Conservation (phyloP, 2,888 invertebrate genomes). For the Eubasilissa splendida region DNA sequence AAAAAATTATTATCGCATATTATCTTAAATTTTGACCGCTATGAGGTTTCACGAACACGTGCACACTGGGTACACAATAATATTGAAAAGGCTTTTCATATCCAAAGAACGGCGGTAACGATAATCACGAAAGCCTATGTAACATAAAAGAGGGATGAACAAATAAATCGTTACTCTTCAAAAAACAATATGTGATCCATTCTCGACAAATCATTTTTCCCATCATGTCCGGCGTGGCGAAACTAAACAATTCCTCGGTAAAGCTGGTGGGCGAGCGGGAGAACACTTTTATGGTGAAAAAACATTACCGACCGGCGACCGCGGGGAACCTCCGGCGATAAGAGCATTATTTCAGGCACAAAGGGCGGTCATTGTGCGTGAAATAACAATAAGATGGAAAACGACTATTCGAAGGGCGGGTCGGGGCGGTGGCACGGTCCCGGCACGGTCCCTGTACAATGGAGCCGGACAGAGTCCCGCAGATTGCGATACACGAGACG, state of each 20-base stretch:
- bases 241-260: constrained; percentile 5
- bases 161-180: constrained; percentile 17
- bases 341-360: constrained; percentile 54
- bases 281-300: constrained; percentile 32
- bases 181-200: constrained; percentile 7
- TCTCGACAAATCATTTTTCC: neutral
- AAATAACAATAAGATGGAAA: constrained; percentile 57
- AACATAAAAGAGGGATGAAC: constrained; percentile 1
- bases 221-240: neutral
- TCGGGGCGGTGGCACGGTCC: constrained; percentile 24
- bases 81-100: too few relatives aligned
- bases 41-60: too few relatives aligned
- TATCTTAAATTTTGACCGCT: too few relatives aligned
- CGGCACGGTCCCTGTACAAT: constrained; percentile 4
- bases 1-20: too few relatives aligned
- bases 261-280: neutral
- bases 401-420: constrained; percentile 44
- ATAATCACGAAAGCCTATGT: neutral
- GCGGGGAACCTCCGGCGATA: constrained; percentile 46
- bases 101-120: neutral
- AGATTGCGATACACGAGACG: constrained; percentile 4
- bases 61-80: too few relatives aligned
- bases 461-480: constrained; percentile 12
- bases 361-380: constrained; percentile 54
- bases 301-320: constrained; percentile 50